Percentiles rank a stretch among this genome's conserved stretches.
Evolutionary conservation across 2,113 vertebrate species (phyloP).

Genomic region (Corapipo altera): DNA sequence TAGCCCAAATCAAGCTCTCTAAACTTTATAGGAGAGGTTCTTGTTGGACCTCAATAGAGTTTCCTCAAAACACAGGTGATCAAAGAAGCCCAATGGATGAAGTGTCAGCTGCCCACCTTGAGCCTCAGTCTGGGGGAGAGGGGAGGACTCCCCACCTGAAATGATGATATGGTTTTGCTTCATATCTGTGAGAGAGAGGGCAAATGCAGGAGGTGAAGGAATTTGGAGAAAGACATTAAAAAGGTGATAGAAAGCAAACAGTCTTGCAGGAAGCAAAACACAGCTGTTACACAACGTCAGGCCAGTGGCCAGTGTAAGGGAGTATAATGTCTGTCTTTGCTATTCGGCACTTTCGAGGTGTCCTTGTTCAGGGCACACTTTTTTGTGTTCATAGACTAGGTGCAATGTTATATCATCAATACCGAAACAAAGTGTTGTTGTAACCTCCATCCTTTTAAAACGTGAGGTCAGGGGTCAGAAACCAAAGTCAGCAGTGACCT

Average conservation of each 20-base stretch:
- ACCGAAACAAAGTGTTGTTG: not conserved
- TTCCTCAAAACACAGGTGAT: not conserved
- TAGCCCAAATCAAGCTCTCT: not conserved
- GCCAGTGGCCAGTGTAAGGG: rapidly evolving
- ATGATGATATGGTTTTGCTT: not conserved
- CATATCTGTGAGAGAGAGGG: rapidly evolving
- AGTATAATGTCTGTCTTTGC: not conserved
- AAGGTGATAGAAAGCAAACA: not conserved
- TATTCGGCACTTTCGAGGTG: not conserved
- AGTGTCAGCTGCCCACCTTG: not conserved
- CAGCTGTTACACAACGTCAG: not conserved
- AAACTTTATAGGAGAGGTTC: not conserved
- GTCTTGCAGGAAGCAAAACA: not conserved
- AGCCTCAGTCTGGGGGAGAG: not conserved
- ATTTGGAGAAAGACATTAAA: not conserved
- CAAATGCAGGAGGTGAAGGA: not conserved
- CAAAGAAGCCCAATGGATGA: not conserved
- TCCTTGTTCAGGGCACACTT: not conserved
- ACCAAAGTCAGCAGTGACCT: not conserved
- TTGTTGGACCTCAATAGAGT: not conserved
- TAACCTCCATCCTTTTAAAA: not conserved
- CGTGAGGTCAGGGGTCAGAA: not conserved
- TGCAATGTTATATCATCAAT: not conserved
- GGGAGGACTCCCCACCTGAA: not conserved
- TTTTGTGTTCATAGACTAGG: not conserved